These are phyloP conservation scores for Limanda limanda DNA, from an alignment of 2,113 vertebrate species.

Conservation along the genomic window DNA sequence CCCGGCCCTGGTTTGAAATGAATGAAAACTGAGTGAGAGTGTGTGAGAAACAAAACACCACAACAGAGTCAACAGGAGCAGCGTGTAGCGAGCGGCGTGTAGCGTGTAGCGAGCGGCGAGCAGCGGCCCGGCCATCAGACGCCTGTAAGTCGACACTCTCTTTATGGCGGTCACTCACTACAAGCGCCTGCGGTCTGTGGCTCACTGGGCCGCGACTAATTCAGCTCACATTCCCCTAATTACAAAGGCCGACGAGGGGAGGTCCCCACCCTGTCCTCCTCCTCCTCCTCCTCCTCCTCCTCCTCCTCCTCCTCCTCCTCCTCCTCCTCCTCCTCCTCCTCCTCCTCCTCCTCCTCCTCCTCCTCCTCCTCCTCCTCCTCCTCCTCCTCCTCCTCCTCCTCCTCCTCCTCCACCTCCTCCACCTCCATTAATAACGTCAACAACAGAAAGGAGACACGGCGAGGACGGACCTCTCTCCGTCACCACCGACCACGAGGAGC, in stretches of 20 bases:
- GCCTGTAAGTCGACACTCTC: conserved; percentile 55
- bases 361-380: too few relatives aligned
- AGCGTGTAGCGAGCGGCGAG: too few relatives aligned
- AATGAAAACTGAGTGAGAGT: too few relatives aligned
- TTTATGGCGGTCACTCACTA: too few relatives aligned
- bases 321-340: too few relatives aligned
- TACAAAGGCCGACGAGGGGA: conserved; percentile 38
- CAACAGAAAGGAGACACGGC: background rate
- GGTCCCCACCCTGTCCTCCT: background rate
- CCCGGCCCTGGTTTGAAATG: too few relatives aligned
- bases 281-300: background rate
- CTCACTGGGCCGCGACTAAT: conserved; percentile 46
- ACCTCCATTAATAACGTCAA: background rate
- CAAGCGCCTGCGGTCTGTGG: conserved; percentile 4
- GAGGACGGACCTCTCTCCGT: too few relatives aligned
- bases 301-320: too few relatives aligned
- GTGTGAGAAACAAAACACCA: background rate
- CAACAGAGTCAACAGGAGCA: background rate
- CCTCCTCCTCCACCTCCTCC: too few relatives aligned
- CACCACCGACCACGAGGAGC: too few relatives aligned
- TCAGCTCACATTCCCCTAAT: conserved; percentile 66
- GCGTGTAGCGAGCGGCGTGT: background rate
- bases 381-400: too few relatives aligned
- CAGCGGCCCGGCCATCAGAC: background rate
- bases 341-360: too few relatives aligned